Base-by-base conservation (phyloP, 1,140 invertebrate species). In the Neocloeon triangulifer region DNA sequence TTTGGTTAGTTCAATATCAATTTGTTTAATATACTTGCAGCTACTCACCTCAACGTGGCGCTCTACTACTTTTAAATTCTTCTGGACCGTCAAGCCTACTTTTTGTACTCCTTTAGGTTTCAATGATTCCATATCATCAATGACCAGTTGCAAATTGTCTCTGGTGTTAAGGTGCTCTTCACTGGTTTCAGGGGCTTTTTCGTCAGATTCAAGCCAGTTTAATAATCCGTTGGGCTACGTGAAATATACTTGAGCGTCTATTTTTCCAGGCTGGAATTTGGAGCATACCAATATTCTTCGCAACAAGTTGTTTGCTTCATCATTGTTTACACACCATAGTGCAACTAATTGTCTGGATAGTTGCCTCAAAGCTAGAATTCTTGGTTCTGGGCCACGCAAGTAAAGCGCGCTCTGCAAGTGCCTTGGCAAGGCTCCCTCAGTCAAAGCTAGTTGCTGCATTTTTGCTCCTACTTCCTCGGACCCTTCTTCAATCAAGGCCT, bases 401-500 rank as follows among this genome's bases (percentile, higher is more conserved):
- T 88, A 97, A 34, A 98, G 64, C 27, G 92, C 82, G 26, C 84
- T 74, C 30, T 91, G 59, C 32, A 98, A 58, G 59, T 99, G 95
- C 6, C 82, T 65, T 7, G 89, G 84, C 36, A 98, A 55, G 0
- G 94, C 91, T n/a, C 91, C 92, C 60, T 98, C 94, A 6, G 86
- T 85, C 27, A 99, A 54, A 5, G 94, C 85, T 33, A 99, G 56
- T 30, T 85, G 73, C 59, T 98, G 94, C 88, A 99, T 97, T 44
- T 76, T 71, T 17, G 74, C 67, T 9, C 89, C 85, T 25, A 94
- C 74, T 43, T 82, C 79, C 21, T 69, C 64, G 32, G 82, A 74
- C 8, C 91, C 91, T 58, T 99, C 94, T 59, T 96, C 94, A 40
- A 98, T 95, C 12, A 99, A 73, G 13, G 95, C 91, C 42, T 92